Conservation (phyloP, 2,113 vertebrate genomes). For the Ceratotherium simum region DNA sequence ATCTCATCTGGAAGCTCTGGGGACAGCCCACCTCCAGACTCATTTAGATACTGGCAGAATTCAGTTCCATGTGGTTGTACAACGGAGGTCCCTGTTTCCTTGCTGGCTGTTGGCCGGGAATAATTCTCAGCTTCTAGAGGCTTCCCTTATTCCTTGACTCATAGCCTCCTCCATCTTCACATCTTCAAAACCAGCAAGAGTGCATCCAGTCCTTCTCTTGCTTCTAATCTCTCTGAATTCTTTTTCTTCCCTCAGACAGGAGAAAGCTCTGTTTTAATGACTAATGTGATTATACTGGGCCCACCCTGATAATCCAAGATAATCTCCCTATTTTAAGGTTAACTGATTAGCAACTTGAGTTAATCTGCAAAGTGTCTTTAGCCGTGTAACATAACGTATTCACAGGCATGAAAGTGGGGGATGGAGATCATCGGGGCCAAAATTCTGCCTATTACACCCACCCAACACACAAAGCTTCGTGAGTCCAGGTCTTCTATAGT, state of each 20-base stretch:
- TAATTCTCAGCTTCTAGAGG: background rate
- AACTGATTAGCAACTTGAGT: background rate
- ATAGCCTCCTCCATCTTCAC: background rate
- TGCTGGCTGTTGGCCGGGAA: background rate
- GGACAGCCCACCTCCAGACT: background rate
- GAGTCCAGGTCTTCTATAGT: background rate
- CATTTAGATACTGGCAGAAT: background rate
- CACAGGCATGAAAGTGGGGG: background rate
- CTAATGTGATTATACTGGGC: background rate
- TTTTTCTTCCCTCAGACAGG: background rate
- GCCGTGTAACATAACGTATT: background rate
- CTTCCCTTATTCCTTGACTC: background rate
- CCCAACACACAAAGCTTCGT: accelerated
- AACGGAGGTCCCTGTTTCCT: background rate
- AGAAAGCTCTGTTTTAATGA: background rate
- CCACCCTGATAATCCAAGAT: background rate
- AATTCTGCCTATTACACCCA: background rate
- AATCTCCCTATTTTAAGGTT: background rate
- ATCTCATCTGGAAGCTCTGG: background rate
- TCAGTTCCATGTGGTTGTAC: background rate
- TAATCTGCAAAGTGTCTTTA: background rate
- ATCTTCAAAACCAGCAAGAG: background rate
- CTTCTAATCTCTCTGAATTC: background rate
- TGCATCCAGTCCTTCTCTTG: background rate
- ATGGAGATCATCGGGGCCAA: too few relatives aligned